Evolutionary conservation across 2,888 invertebrate genomes (phyloP), one percentile per base, ranked within the genome.

Genomic region (Synergus laeviventris): DNA sequence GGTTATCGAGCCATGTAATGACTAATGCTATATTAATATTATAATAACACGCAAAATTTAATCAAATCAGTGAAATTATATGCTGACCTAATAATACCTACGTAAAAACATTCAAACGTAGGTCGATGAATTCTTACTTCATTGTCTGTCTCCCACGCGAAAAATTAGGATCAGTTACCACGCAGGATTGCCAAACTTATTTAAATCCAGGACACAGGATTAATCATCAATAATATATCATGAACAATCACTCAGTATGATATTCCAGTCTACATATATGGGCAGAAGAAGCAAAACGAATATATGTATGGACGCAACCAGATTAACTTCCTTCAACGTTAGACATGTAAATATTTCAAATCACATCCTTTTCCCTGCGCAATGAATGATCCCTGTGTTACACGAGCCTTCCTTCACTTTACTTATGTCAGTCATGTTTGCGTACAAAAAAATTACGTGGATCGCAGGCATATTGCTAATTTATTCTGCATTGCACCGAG

Each of bases 351-450:
- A 66, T 39, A 66, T 66, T 31, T 66, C 42, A 66, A 66, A 66
- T 66, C 64, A 66, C 64, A 66, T 66, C 64, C 42, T 66, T 66
- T 66, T 24, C 16, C 16, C 62, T 66, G 64, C 21, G 64, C 64
- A 66, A 66, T 64, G 64, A 66, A 39, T 21, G 39, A 39, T 64
- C 24, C 42, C 64, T 39, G 18, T 64, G 36, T n/a, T 39, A 64
- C 62, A 9, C 21, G 39, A 64, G n/a, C 14, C n/a, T 64, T 39
- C 14, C 14, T 60, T 21, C 60, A 24, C 24, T 31, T 60, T 21
- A 60, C 12, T 60, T 60, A 60, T 60, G 24, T 49, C n/a, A 49
- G 31, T 24, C 60, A 60, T 60, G 31, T 31, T 14, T 12, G 39
- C 39, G 39, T 39, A 11, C 39, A 39, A 8, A 49, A 49, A n/a